Evolutionary conservation across 1,140 invertebrate species (phyloP).

Genomic region (Drosophila tropicalis): DNA sequence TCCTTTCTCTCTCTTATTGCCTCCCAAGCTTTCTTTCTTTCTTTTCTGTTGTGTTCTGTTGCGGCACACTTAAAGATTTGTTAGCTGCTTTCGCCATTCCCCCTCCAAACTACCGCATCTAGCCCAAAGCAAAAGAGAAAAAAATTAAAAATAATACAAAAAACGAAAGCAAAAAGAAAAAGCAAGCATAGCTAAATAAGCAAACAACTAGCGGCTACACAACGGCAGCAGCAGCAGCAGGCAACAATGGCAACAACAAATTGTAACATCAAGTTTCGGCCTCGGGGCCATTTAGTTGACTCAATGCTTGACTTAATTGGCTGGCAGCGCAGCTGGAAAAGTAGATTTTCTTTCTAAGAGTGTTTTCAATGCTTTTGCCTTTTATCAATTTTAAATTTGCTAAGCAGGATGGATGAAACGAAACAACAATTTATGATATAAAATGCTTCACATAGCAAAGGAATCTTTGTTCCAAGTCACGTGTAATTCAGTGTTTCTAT

Average conservation of each 20-base stretch:
- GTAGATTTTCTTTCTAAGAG: constrained; percentile 6
- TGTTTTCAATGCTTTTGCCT: constrained; percentile 1
- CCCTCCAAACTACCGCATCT: constrained; percentile 12
- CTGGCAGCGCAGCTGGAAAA: constrained; percentile 30
- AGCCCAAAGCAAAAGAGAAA: constrained; percentile 23
- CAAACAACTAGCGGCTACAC: constrained; percentile 53
- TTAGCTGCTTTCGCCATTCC: constrained; percentile 10
- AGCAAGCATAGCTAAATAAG: constrained; percentile 67
- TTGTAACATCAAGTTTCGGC: constrained; percentile 56
- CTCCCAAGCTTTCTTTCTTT: not conserved
- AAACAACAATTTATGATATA: not conserved
- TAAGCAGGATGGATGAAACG: not conserved
- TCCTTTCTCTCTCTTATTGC: not conserved
- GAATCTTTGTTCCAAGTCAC: no score
- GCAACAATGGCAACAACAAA: constrained; percentile 44
- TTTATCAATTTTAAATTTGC: constrained; percentile 11
- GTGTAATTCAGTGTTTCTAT: no score
- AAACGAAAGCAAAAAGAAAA: constrained; percentile 24
- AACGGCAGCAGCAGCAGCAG: constrained; percentile 39
- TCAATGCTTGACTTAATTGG: constrained; percentile 75
- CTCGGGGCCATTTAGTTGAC: constrained; percentile 62
- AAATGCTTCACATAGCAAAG: no score
- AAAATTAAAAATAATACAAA: constrained; percentile 15
- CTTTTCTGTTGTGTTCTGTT: constrained; percentile 22
- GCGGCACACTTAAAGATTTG: constrained; percentile 61